These are phyloP conservation scores for Melanostigma gelatinosum DNA, from an alignment of 2,113 vertebrate species.

Conservation along the genomic window DNA sequence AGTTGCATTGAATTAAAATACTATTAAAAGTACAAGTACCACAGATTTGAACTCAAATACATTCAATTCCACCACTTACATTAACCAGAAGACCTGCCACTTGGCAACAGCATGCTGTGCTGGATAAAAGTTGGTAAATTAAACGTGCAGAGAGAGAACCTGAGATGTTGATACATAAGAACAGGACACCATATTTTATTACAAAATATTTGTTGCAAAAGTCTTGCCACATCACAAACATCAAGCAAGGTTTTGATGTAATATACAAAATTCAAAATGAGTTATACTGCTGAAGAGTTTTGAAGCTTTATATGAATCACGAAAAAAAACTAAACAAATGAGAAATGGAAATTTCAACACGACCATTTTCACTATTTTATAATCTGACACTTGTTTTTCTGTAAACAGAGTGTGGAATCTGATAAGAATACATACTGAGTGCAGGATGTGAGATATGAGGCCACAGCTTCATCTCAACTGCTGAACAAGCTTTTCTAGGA, in stretches of 20 bases:
- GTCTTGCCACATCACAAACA: neutral
- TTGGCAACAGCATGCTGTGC: neutral
- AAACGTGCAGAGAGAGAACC: neutral
- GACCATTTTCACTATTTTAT: neutral
- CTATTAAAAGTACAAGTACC: neutral
- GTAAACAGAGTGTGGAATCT: neutral
- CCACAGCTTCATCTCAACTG: constrained; percentile 6
- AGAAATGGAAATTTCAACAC: neutral
- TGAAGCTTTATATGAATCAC: neutral
- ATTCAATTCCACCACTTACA: neutral
- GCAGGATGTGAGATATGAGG: neutral
- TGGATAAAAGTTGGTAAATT: neutral
- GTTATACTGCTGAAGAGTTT: neutral
- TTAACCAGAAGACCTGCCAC: neutral
- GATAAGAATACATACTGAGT: neutral
- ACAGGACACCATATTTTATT: constrained; percentile 3
- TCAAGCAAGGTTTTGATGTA: neutral
- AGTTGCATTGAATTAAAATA: neutral
- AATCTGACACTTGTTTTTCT: neutral
- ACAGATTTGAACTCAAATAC: neutral
- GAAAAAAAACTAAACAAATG: neutral
- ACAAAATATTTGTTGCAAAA: constrained; percentile 47
- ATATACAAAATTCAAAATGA: constrained; percentile 8
- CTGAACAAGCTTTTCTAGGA: constrained; percentile 44
- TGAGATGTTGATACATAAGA: neutral